Base-by-base conservation (phyloP, 2,113 vertebrate species). In the Chionodraco myersi region DNA sequence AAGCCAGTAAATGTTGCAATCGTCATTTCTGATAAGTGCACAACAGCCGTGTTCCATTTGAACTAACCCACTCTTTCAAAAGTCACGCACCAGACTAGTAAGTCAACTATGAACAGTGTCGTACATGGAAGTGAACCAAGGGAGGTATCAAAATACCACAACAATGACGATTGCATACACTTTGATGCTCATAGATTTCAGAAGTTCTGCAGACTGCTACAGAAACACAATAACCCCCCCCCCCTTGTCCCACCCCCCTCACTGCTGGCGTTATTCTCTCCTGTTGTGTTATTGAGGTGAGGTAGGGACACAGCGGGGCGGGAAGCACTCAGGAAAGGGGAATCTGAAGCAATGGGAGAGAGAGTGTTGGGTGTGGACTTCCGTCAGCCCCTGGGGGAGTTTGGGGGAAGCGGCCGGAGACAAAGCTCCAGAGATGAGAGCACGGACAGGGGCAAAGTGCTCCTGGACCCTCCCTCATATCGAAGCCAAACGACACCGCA, bases 401-500 rank as follows among this genome's bases (percentile, higher is more conserved):
- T 81, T 56, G 54, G 80, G 85, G 89, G 87, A 92, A 85, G 83
- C 79, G 80, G 77, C 65, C 3, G 0, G 64, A 88, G 85, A 89
- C 85, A 91, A 88, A 88, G 89, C 86, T 88, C 62, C 82, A 89
- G 82, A 91, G 90, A 90, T 86, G 89, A 91, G 91, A 87, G 81
- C 4, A 13, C 79, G 62, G 74, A 61, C 63, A 23, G 68, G 85
- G 83, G 59, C 83, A 80, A 86, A 89, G 82, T 64, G 77, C 86
- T 84, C 44, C 69, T 77, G 85, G 90, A 83, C 69, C 68, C 88
- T 80, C 80, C 82, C 75, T 78, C 41, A 2, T 1, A 70, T 58
- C 69, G 10, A 58, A 30, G 61, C 53, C 78, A 15, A 82, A 80
- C 30, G 72, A 41, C 16, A 66, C 82, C 63, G 47, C 82, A 78